These are phyloP conservation scores for Ylistrum balloti DNA, from an alignment of 1,140 invertebrate species.

Conservation along the genomic window DNA sequence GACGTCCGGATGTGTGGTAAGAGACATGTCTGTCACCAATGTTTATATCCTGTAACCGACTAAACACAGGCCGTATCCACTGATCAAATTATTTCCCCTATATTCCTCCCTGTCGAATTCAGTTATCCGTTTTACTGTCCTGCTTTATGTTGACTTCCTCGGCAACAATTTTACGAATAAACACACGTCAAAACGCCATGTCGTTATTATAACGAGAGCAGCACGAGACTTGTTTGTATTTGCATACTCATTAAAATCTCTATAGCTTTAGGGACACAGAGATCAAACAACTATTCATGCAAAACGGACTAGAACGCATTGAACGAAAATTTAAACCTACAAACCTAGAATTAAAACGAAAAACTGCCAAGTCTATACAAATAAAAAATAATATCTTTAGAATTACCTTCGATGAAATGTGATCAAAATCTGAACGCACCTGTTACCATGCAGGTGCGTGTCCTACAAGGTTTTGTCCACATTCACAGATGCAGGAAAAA, in stretches of 20 bases:
- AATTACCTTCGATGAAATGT: background rate
- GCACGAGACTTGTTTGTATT: conserved; percentile 13
- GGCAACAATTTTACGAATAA: background rate
- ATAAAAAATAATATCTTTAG: background rate
- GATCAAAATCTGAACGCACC: background rate
- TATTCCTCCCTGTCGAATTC: too few relatives aligned
- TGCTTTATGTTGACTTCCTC: background rate
- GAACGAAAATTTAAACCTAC: background rate
- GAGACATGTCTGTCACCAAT: conserved; percentile 24
- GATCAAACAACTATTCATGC: too few relatives aligned
- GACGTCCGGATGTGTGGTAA: conserved; percentile 21
- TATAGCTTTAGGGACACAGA: too few relatives aligned
- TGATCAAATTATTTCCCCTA: background rate
- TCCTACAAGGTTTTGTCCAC: background rate
- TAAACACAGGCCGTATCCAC: background rate
- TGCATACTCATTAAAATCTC: background rate
- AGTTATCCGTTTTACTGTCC: background rate
- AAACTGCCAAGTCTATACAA: background rate
- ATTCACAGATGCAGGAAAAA: background rate
- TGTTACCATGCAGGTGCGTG: background rate
- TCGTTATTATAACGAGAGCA: background rate
- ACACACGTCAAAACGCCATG: background rate
- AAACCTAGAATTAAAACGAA: background rate
- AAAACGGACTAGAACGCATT: background rate
- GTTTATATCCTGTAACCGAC: background rate